Evolutionary conservation across 1,140 invertebrate genomes (phyloP).

Genomic region (Panulirus ornatus): DNA sequence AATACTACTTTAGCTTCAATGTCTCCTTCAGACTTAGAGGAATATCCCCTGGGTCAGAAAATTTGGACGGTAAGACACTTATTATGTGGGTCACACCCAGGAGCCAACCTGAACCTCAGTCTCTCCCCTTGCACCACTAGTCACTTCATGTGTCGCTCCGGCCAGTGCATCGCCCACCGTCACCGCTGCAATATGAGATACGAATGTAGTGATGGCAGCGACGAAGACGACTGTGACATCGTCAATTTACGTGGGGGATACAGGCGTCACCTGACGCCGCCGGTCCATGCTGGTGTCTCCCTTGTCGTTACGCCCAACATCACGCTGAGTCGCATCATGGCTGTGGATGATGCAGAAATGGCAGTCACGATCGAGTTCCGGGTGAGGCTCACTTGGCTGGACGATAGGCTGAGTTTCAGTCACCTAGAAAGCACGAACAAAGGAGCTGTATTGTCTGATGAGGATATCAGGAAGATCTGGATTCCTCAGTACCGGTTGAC

Average conservation of each 20-base stretch:
- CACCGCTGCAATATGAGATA: constrained; percentile 38
- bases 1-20: constrained; percentile 28
- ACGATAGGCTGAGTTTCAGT: constrained; percentile 26
- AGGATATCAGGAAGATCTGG: constrained; percentile 47
- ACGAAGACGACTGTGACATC: constrained; percentile 42
- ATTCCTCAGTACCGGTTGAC: constrained; percentile 14
- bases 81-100: constrained; percentile 23
- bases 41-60: constrained; percentile 27
- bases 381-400: constrained; percentile 4
- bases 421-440: constrained; percentile 14
- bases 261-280: constrained; percentile 9
- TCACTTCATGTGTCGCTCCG: constrained; percentile 47
- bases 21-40: constrained; percentile 30
- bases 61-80: constrained; percentile 4
- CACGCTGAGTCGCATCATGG: constrained; percentile 23
- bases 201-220: constrained; percentile 35
- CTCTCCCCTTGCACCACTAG: not conserved
- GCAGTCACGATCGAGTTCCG: constrained; percentile 28
- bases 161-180: constrained; percentile 10
- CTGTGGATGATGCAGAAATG: constrained; percentile 32
- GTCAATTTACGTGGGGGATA: not conserved
- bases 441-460: not conserved
- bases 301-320: not conserved
- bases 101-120: not conserved
- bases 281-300: not conserved